Evolutionary conservation across 2,888 invertebrate species (phyloP).

Genomic region (Clusia tigrina): DNA sequence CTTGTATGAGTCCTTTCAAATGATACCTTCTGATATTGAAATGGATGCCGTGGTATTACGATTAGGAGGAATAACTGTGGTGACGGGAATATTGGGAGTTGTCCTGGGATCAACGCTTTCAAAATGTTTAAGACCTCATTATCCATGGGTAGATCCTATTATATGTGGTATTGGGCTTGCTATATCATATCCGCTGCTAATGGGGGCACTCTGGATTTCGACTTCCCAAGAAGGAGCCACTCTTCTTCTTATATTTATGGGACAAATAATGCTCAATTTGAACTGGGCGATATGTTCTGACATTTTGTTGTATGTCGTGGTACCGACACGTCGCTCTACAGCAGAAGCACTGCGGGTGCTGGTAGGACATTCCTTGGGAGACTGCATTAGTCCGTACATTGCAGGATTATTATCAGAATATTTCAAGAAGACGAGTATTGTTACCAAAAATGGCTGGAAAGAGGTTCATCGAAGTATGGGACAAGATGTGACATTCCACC

Average conservation of each 20-base stretch:
- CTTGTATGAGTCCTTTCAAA: neutral
- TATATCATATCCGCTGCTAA: neutral
- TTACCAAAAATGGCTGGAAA: no score
- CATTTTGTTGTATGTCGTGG: neutral
- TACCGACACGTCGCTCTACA: neutral
- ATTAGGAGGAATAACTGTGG: neutral
- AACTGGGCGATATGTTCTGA: neutral
- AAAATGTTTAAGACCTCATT: neutral
- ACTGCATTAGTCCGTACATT: neutral
- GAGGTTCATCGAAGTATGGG: no score
- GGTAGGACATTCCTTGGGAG: neutral
- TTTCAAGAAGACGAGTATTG: neutral
- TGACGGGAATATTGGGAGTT: neutral
- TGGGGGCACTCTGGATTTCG: neutral
- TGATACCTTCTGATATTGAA: neutral
- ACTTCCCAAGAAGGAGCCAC: neutral
- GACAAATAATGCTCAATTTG: neutral
- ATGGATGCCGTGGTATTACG: neutral
- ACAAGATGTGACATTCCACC: no score
- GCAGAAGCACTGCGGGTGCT: neutral
- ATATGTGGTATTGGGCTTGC: neutral
- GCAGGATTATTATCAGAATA: neutral
- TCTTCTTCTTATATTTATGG: neutral
- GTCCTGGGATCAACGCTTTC: neutral
- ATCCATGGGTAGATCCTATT: neutral